These are phyloP conservation scores for Lichenostomus cassidix DNA, from an alignment of 2,113 vertebrate genomes.

Conservation along the genomic window DNA sequence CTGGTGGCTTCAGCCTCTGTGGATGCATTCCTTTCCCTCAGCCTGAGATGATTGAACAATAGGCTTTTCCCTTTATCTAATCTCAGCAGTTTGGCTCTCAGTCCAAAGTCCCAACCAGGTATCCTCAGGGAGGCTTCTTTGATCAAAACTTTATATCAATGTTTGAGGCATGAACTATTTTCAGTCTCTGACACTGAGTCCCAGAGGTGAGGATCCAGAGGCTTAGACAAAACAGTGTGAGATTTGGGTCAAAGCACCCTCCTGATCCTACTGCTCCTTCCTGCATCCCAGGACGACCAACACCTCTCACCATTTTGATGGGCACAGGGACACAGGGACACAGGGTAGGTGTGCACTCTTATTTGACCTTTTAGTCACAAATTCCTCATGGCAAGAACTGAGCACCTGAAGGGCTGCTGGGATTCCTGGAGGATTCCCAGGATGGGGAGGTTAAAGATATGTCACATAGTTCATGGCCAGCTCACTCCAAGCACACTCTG, in stretches of 20 bases:
- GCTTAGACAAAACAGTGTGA: background rate
- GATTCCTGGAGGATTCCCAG: background rate
- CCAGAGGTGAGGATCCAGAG: background rate
- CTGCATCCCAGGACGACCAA: background rate
- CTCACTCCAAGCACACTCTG: rapidly evolving
- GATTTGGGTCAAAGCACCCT: background rate
- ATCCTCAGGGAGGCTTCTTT: too few species aligned
- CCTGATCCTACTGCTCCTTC: background rate
- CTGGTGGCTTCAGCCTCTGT: too few species aligned
- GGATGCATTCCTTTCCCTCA: too few species aligned
- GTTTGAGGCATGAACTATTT: too few species aligned
- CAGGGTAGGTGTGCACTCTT: background rate
- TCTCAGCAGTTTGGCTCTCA: too few species aligned
- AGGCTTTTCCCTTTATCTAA: too few species aligned
- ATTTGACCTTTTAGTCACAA: background rate
- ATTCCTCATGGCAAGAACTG: background rate
- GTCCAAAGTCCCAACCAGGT: too few species aligned
- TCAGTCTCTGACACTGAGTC: too few species aligned
- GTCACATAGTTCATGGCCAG: background rate
- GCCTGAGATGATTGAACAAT: too few species aligned
- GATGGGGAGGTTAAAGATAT: background rate
- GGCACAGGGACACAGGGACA: background rate
- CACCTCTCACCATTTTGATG: background rate
- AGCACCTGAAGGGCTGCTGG: background rate
- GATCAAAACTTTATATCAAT: too few species aligned